Base-by-base conservation (phyloP, 1,140 invertebrate genomes). In the Drosophila insularis region DNA sequence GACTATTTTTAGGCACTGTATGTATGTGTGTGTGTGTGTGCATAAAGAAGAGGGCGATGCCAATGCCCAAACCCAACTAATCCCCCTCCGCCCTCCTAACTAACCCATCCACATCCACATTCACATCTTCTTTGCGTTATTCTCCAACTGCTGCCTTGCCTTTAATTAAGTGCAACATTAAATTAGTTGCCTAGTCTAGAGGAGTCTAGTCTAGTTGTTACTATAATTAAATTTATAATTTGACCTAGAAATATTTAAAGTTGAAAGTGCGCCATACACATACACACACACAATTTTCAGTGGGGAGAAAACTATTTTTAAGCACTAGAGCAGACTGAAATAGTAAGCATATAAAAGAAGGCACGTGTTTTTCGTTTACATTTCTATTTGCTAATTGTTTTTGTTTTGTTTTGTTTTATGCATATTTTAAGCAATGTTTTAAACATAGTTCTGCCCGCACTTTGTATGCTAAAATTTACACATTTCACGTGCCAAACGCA, bases 141-240 rank as follows among this genome's bases (percentile, higher is more conserved):
- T 23, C 58, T 55, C 60, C 50, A 5, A 23, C 58, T 85, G 71
- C 69, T 68, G 69, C 35, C 11, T 37, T 11, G 10, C 10, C 68
- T 84, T 89, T 89, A 89, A 89, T 89, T 89, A 89, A 89, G 84
- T 89, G 84, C 84, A 82, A 80, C 84, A 89, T 82, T 89, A 89
- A 89, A 89, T 89, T 89, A 89, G 84, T 89, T 82, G 72, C 40
- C 68, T 50, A 74, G 68, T 23, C 31, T 17, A 43, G 46, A 17
- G 32, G 53, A 11, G 14, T 78, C 73, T 79, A 76, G 75, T 71
- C 67, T n/a, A n/a, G 56, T 11, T 31, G 27, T 55, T 14, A 58
- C 82, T 86, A 77, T 76, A 87, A 80, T 89, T 84, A 71, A 80
- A 63, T 78, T 78, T 89, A 78, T 80, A 84, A 78, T 61, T 89